Base-by-base conservation (phyloP, 2,888 invertebrate genomes). In the Cephus spinipes region DNA sequence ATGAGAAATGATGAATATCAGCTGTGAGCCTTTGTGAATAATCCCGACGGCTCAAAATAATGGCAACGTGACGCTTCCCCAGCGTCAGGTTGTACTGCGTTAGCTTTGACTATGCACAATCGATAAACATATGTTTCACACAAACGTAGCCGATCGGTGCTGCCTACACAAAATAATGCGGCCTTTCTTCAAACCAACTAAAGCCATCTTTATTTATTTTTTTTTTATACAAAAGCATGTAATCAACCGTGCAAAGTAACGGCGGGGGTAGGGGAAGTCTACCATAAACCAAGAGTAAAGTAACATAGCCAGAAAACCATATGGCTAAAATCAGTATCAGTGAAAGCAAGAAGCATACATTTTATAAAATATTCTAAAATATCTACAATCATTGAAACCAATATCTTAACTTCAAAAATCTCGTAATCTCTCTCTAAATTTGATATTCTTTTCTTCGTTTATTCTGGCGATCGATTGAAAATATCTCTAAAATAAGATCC, bases 31-130 rank as follows among this genome's bases (percentile, higher is more conserved):
- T 76, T 76, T 55, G 34, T 68, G 79, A 75, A 74, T 79, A 71
- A 69, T 73, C 76, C 76, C 68, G 77, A 79, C 79, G 33, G 69
- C 71, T 80, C 81, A 82, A 84, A 85, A 84, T 82, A 84, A 82
- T 74, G 79, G 77, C 77, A 75, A 80, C 76, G 74, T 35, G 68
- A 68, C 40, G 68, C n/a, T 33, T 68, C 33, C 55, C 74, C 32
- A 34, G 40, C 76, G 32, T 82, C 73, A 80, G 77, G 82, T 81
- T 83, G 77, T 23, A 55, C 55, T 55, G 55, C 23, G 55, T 55
- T 55, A 55, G 55, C 55, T 55, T 55, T 23, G 79, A 40, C 77
- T 78, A 6, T 12, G 68, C 15, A 69, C 31, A 73, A 77, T 76
- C 15, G 82, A 76, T 77, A 82, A 81, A 31, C 75, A 75, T 75